Evolutionary conservation across 2,113 vertebrate species (phyloP).

Genomic region (Pogonocichla stellata): DNA sequence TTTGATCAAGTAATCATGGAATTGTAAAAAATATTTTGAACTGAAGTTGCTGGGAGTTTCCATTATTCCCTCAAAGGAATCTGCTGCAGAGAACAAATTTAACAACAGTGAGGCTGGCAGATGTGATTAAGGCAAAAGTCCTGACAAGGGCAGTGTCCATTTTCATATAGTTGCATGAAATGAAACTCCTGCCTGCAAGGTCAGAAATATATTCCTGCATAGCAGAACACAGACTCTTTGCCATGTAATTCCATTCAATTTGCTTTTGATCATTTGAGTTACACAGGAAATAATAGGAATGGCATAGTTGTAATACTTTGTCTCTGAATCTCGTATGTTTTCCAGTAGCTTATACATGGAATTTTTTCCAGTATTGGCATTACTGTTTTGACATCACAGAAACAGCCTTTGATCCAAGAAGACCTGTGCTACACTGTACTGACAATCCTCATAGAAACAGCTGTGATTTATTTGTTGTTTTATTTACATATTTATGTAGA

Average conservation of each 20-base stretch:
- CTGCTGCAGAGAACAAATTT: background rate
- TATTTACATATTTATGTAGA: constrained; percentile 64
- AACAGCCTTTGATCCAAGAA: background rate
- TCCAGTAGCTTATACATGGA: background rate
- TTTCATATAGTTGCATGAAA: background rate
- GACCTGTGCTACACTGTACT: constrained; percentile 36
- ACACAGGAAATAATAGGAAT: background rate
- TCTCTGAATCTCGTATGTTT: background rate
- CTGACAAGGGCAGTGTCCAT: background rate
- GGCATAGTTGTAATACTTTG: background rate
- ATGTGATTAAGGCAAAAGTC: background rate
- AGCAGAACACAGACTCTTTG: background rate
- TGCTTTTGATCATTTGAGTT: background rate
- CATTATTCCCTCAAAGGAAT: background rate
- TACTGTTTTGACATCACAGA: constrained; percentile 13
- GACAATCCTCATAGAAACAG: constrained; percentile 72
- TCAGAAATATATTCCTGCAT: background rate
- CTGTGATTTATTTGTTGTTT: constrained; percentile 38
- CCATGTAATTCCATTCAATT: background rate
- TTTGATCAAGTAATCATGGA: background rate
- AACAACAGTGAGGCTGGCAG: background rate
- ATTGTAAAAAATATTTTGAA: background rate
- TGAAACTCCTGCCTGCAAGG: background rate
- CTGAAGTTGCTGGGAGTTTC: background rate
- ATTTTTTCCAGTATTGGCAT: background rate